Conservation (phyloP, 2,888 invertebrate genomes). For the Tholera decimalis region DNA sequence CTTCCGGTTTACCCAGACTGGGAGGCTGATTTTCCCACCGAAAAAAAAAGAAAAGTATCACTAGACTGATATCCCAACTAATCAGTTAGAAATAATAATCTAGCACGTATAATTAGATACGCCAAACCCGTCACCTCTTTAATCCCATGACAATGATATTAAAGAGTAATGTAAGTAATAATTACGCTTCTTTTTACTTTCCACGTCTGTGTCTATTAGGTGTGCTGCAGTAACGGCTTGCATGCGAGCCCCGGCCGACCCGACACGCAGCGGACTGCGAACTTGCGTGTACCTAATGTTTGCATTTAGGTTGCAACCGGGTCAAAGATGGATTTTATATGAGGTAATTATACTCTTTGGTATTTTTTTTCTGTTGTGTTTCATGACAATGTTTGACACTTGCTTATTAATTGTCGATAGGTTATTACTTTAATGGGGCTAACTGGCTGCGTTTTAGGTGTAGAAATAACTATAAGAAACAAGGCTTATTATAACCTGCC, state of each 20-base stretch:
- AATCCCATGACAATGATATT: background rate
- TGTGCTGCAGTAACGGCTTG: constrained; percentile 72
- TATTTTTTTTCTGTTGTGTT: constrained; percentile 42
- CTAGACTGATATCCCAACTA: no score
- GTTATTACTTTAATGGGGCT: background rate
- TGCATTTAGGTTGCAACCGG: constrained; percentile 86
- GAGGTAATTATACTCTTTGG: constrained; percentile 66
- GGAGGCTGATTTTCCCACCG: no score
- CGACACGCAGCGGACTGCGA: constrained; percentile 76
- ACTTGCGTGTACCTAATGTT: constrained; percentile 86
- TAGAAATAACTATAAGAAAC: background rate
- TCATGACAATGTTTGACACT: constrained; percentile 48
- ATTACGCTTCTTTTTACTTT: constrained; percentile 55
- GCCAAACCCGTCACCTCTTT: no score
- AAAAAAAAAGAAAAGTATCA: no score
- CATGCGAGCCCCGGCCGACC: constrained; percentile 73
- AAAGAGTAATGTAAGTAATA: constrained; percentile 19
- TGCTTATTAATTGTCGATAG: constrained; percentile 13
- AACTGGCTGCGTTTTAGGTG: background rate
- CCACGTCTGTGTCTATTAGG: constrained; percentile 57
- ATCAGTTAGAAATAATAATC: no score
- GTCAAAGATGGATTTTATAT: constrained; percentile 87
- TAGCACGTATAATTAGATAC: no score
- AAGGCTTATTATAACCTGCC: no score
- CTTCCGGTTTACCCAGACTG: no score